Evolutionary conservation across 2,888 invertebrate genomes (phyloP).

Genomic region (Ennomos quercinarius): DNA sequence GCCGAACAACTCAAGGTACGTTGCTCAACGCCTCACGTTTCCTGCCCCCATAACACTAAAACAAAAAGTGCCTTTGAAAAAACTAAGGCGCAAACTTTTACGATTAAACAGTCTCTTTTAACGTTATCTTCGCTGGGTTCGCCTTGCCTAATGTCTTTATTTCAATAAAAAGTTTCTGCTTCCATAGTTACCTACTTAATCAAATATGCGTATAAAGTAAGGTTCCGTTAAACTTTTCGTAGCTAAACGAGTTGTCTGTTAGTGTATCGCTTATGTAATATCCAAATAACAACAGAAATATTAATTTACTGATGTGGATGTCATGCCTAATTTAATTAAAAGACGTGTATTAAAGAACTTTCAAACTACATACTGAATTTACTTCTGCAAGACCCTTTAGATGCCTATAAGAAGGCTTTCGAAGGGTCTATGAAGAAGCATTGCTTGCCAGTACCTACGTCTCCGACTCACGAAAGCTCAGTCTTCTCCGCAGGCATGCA

Average conservation of each 20-base stretch:
- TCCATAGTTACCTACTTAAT: slow-evolving; percentile 23
- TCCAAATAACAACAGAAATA: not conserved
- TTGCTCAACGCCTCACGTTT: slow-evolving; percentile 24
- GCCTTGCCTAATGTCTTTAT: slow-evolving; percentile 31
- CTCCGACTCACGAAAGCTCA: slow-evolving; percentile 27
- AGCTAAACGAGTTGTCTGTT: slow-evolving; percentile 4
- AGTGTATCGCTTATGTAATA: slow-evolving; percentile 12
- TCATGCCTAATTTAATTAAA: too few relatives aligned
- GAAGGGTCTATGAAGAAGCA: too few relatives aligned
- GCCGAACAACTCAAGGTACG: slow-evolving; percentile 93
- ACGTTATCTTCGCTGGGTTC: slow-evolving; percentile 26
- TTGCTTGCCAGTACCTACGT: slow-evolving; percentile 6
- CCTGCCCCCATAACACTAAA: slow-evolving; percentile 15
- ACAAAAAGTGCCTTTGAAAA: slow-evolving; percentile 18
- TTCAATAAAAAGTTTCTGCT: slow-evolving; percentile 34
- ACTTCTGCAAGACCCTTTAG: not conserved
- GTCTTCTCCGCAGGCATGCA: slow-evolving; percentile 85
- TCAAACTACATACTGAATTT: too few relatives aligned
- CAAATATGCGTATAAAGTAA: slow-evolving; percentile 17
- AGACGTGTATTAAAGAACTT: too few relatives aligned
- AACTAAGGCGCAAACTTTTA: slow-evolving; percentile 27
- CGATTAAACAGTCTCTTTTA: slow-evolving; percentile 29
- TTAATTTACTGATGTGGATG: too few relatives aligned
- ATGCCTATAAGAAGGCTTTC: not conserved
- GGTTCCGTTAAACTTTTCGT: slow-evolving; percentile 13